These are phyloP conservation scores for Dermatophagoides farinae DNA, from an alignment of 1,140 invertebrate genomes.

Conservation along the genomic window DNA sequence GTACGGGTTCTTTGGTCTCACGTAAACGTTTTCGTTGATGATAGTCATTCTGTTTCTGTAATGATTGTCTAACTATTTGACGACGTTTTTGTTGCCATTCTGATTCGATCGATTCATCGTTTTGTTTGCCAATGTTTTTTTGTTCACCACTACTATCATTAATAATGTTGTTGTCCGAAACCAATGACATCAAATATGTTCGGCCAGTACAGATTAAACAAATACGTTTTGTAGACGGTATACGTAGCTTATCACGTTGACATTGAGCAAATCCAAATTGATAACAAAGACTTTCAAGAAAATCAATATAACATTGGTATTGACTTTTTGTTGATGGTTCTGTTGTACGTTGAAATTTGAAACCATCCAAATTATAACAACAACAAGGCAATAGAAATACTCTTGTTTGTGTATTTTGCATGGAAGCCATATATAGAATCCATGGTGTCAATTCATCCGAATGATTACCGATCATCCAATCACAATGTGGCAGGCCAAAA, in stretches of 20 bases:
- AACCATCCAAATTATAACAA: conserved; percentile 63
- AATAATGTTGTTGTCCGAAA: conserved; percentile 18
- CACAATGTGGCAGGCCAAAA: conserved; percentile 41
- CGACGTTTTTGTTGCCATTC: background rate
- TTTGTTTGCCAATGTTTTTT: conserved; percentile 10
- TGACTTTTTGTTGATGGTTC: conserved; percentile 30
- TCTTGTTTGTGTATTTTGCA: conserved; percentile 32
- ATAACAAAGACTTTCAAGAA: conserved; percentile 43
- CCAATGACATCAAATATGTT: conserved; percentile 22
- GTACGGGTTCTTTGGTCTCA: conserved; percentile 41
- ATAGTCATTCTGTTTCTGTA: background rate
- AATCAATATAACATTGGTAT: conserved; percentile 64
- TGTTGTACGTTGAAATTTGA: conserved; percentile 44
- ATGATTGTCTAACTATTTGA: background rate
- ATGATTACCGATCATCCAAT: conserved; percentile 97
- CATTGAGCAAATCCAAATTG: conserved; percentile 49
- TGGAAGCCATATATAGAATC: conserved; percentile 76
- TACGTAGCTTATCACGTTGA: conserved; percentile 59
- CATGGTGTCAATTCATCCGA: conserved; percentile 94
- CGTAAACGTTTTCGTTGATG: conserved; percentile 39
- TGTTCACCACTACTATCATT: background rate
- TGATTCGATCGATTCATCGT: background rate
- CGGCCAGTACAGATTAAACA: conserved; percentile 50
- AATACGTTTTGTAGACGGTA: conserved; percentile 82
- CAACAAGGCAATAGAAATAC: conserved; percentile 90